Evolutionary conservation across 1,140 invertebrate genomes (phyloP), one percentile per base, ranked within the genome.

Genomic region (Drosophila trapezifrons): DNA sequence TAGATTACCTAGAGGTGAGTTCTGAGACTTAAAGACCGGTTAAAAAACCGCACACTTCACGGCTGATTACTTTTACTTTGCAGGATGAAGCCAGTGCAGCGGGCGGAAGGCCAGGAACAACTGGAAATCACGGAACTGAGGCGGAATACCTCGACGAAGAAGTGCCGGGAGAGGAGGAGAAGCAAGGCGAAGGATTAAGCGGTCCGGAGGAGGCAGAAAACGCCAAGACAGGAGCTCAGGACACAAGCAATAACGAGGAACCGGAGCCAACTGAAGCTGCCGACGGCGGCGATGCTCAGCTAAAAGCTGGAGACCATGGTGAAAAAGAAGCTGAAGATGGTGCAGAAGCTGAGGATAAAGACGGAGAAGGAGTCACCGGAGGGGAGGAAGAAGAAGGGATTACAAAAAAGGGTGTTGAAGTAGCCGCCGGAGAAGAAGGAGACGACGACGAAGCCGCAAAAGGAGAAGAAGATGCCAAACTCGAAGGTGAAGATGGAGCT

Each of bases 81-180:
- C 46, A 87, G 76, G 76, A 69, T 35, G 52, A 55, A 4, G 37
- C 40, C 17, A n/a, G 27, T 27, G 32, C 43, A 38, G 12, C 45
- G n/a, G 54, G n/a, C 8, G 29, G 9, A 35, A 40, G 15, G 55
- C 51, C 35, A 29, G 60, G 4, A 18, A 35, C 15, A 12, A 18
- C 35, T 32, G 32, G 22, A 4, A 45, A 40, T 55, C 32, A 55
- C 4, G 62, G 69, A 65, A 65, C n/a, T 6, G 73, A 89, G 52
- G 65, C 70, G 3, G 84, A 87, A 69, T 87, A 89, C 46, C 56
- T 89, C 10, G 84, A 90, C 6, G 77, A 78, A 18, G 80, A 76
- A 18, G 65, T 60, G 25, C 43, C 76, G 7, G 67, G 47, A 4
- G 69, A 82, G 38, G 72, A 77, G 7, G 71, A 62, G 25, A 55